phyloP scores from a whole-genome alignment of 2,797 vertebrate species.

The Australoheros facetus region DNA sequence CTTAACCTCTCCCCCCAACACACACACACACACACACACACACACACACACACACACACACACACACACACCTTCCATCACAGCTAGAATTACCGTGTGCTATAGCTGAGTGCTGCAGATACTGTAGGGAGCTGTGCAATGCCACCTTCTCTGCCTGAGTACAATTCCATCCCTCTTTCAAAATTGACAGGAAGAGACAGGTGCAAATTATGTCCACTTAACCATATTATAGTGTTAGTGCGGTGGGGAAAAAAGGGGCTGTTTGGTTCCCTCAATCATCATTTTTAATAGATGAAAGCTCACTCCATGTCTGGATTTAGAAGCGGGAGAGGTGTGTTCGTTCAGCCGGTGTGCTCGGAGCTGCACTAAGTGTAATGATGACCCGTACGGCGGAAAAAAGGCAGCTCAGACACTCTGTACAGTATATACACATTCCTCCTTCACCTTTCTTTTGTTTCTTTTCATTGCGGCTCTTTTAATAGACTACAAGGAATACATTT shows the following conservation, averaged over 20 bases:
- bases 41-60: neutral
- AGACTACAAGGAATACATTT: constrained; percentile 5
- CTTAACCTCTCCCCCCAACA: neutral
- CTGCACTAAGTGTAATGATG: neutral
- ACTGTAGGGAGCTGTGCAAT: neutral
- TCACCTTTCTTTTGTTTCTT: constrained; percentile 4
- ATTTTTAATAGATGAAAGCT: constrained; percentile 57
- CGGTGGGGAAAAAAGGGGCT: constrained; percentile 13
- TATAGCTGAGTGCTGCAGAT: constrained; percentile 22
- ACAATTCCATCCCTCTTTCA: constrained; percentile 35
- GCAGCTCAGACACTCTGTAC: neutral
- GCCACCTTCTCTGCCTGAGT: constrained; percentile 37
- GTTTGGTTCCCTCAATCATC: constrained; percentile 27
- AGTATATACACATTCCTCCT: neutral
- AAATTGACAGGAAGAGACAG: constrained; percentile 51
- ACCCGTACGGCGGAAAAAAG: neutral
- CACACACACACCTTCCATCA: no score
- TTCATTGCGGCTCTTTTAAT: constrained; percentile 13
- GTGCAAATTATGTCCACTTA: constrained; percentile 64
- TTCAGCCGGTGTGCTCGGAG: neutral
- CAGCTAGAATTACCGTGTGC: neutral
- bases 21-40: no score
- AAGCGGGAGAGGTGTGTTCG: constrained; percentile 21
- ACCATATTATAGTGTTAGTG: constrained; percentile 54
- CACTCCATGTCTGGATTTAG: constrained; percentile 42